These are phyloP conservation scores for Amphiprion clarkii DNA, from an alignment of 2,797 vertebrate genomes.

Conservation along the genomic window DNA sequence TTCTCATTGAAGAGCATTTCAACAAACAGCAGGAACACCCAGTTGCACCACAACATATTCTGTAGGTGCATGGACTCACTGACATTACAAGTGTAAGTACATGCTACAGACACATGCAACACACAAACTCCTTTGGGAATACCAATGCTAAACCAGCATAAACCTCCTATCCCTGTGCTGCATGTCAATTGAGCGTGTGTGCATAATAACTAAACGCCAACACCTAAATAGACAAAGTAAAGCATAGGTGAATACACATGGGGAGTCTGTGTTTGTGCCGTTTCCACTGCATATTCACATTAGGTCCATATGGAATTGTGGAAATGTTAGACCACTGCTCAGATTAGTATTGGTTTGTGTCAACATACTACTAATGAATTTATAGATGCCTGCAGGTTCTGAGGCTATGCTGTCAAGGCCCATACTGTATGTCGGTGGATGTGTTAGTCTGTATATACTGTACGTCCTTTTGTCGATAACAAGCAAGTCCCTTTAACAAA, in stretches of 20 bases:
- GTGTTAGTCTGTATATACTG: too few species aligned
- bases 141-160: constrained; percentile 38
- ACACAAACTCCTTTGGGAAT: constrained; percentile 32
- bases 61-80: constrained; percentile 8
- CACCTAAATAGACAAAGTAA: constrained; percentile 38
- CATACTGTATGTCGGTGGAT: too few species aligned
- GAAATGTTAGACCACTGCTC: not conserved
- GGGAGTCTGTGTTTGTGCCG: too few species aligned
- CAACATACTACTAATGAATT: too few species aligned
- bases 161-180: constrained; percentile 21
- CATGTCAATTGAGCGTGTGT: constrained; percentile 47
- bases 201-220: constrained; percentile 43
- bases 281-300: too few species aligned
- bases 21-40: not conserved
- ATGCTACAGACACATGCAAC: not conserved
- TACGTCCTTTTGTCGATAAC: too few species aligned
- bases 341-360: not conserved
- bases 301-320: too few species aligned
- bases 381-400: too few species aligned
- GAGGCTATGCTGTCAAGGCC: too few species aligned
- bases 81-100: not conserved
- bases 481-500: too few species aligned
- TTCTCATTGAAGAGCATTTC: too few species aligned
- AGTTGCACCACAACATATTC: constrained; percentile 18
- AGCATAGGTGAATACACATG: constrained; percentile 34